Base-by-base conservation (phyloP, 2,797 vertebrate species). In the Champsocephalus esox region DNA sequence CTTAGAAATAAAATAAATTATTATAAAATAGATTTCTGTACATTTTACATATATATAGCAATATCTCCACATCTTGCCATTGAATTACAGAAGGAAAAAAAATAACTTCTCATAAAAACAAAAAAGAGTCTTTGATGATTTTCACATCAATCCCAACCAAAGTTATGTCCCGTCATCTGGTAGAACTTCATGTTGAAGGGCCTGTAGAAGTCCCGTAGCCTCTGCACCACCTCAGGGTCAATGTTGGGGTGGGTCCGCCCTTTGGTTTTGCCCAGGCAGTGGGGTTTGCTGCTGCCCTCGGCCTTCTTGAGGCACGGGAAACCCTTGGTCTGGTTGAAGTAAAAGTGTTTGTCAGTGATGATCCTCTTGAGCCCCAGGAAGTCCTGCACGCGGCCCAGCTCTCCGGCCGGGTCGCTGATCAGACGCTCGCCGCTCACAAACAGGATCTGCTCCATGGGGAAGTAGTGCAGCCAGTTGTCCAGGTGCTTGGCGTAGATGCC, bases 21-120 rank as follows among this genome's bases (percentile, higher is more conserved):
- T 98, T 97, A 99, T 99, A 99, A 99, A 99, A 99, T 98, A 99
- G 95, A 99, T 98, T 97, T 99, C 97, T 99, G 97, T 99, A 98
- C 97, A 98, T 97, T 97, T 98, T 97, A 98, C 96, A 95, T 93
- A 94, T 94, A 95, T 94, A 95, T 93, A 95, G 89, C 91, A 93
- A 94, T 90, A 89, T 91, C 83, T 94, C 92, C 90, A 90, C 90
- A 89, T 92, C 82, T 92, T 93, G 91, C 92, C 90, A 80, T 91
- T 91, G 87, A 93, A 93, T 91, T 90, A 93, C 90, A 91, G 86
- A 92, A 13, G 59, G 75, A 82, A 85, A 86, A 28, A 79, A 71
- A 83, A 85, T 6, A 84, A 79, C 48, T 87, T 82, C 68, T 73
- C 49, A 59, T 81, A 70, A 66, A 88, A 63, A 56, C 73, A 43